Conservation (phyloP, 2,888 invertebrate genomes). For the Cybosia mesomella region DNA sequence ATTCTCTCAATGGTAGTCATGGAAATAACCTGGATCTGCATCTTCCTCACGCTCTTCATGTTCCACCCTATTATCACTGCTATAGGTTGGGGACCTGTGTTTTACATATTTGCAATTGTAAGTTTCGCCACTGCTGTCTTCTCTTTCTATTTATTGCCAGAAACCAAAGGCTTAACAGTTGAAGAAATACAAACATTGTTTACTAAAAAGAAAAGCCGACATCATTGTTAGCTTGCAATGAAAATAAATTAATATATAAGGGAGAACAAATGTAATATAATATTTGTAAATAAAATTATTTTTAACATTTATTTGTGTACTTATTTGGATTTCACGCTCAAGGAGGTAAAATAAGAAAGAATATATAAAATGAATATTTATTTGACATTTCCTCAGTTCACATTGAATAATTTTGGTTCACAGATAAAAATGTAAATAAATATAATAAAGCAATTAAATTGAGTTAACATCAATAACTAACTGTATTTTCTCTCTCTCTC, state of each 20-base stretch:
- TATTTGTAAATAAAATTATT: constrained; percentile 1
- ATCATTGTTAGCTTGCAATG: constrained; percentile 2
- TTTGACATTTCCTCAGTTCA: neutral
- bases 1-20: constrained; percentile 63
- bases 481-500: neutral
- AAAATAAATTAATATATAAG: neutral
- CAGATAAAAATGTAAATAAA: neutral
- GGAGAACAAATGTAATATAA: neutral
- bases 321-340: no score
- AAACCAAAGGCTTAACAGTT: constrained; percentile 68
- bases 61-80: constrained; percentile 61
- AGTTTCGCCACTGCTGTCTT: constrained; percentile 59
- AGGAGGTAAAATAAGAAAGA: neutral
- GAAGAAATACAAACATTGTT: constrained; percentile 65
- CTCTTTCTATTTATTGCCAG: constrained; percentile 59
- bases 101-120: constrained; percentile 63
- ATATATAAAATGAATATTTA: neutral
- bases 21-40: constrained; percentile 67
- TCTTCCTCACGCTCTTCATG: constrained; percentile 63
- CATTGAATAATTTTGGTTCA: neutral
- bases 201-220: constrained; percentile 30
- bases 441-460: neutral
- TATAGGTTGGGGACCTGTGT: constrained; percentile 63
- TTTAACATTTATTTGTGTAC: neutral
- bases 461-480: neutral